A percentile compares a stretch with the other conserved stretches of the same genome.
Conservation (phyloP, 2,113 vertebrate genomes). For the Psammodynastes pulverulentus region DNA sequence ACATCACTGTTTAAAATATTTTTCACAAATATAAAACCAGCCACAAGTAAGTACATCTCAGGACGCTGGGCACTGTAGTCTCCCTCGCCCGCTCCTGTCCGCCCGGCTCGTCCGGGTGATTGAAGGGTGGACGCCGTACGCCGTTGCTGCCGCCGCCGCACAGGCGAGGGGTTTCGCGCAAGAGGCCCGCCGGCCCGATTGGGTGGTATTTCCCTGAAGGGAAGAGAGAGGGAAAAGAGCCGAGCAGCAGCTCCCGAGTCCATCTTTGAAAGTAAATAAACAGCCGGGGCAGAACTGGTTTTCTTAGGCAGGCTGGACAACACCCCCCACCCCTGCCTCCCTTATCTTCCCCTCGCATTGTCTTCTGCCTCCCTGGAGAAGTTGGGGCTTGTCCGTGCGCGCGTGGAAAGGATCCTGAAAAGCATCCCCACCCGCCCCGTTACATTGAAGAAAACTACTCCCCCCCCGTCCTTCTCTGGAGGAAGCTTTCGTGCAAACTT, state of each 20-base stretch:
- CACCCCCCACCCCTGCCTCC: conserved; percentile 18
- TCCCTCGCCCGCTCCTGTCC: conserved; percentile 22
- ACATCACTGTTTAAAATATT: too few species aligned
- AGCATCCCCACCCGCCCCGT: not conserved
- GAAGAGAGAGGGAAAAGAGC: not conserved
- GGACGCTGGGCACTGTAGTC: conserved; percentile 80
- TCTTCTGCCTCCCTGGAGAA: not conserved
- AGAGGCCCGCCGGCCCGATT: not conserved
- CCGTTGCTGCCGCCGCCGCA: not conserved
- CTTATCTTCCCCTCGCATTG: conserved; percentile 36
- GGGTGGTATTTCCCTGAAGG: not conserved
- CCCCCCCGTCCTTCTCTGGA: not conserved
- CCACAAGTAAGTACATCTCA: too few species aligned
- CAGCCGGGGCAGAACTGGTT: not conserved
- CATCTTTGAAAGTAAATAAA: conserved; percentile 23
- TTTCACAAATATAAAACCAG: too few species aligned
- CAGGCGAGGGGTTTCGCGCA: not conserved
- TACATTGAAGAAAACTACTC: not conserved
- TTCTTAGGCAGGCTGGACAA: not conserved
- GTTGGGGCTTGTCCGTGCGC: fast-evolving
- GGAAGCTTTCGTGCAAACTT: not conserved
- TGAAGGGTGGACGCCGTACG: conserved; percentile 56
- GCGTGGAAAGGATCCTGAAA: not conserved
- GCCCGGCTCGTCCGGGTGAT: conserved; percentile 41
- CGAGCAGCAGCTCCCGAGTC: not conserved